phyloP scores from a whole-genome alignment of 2,888 invertebrate genomes.

The Drosophila paranaensis region DNA sequence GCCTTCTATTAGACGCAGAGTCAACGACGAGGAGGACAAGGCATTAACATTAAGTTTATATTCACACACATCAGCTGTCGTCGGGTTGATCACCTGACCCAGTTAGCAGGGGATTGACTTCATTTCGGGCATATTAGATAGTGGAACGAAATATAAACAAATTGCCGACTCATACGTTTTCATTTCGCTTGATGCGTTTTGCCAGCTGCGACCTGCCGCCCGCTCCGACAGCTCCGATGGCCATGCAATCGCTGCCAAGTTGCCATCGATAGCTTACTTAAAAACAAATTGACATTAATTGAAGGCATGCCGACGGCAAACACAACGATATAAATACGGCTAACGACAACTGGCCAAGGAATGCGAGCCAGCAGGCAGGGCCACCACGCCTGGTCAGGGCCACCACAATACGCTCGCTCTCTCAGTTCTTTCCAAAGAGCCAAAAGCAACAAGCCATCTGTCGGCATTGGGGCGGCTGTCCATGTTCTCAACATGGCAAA shows the following conservation, averaged over 20 bases:
- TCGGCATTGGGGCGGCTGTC: constrained; percentile 58
- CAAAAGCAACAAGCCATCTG: constrained; percentile 45
- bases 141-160: constrained; percentile 73
- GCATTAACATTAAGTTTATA: constrained; percentile 81
- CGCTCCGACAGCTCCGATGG: background rate
- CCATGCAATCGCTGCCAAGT: constrained; percentile 23
- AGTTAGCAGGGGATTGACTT: constrained; percentile 24
- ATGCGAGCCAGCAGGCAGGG: constrained; percentile 41
- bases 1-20: constrained; percentile 61
- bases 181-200: constrained; percentile 72
- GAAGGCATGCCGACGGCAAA: constrained; percentile 82
- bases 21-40: constrained; percentile 35
- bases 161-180: constrained; percentile 70
- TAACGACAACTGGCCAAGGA: constrained; percentile 65
- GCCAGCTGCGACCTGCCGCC: constrained; percentile 21
- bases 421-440: constrained; percentile 7
- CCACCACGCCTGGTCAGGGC: constrained; percentile 17
- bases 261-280: constrained; percentile 78
- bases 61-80: constrained; percentile 75
- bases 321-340: constrained; percentile 79
- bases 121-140: constrained; percentile 58
- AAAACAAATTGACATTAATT: constrained; percentile 84
- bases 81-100: constrained; percentile 72
- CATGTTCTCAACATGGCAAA: constrained; percentile 81
- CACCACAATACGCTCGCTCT: background rate